These are phyloP conservation scores for Dromas ardeola DNA, from an alignment of 2,113 vertebrate genomes.

Conservation along the genomic window DNA sequence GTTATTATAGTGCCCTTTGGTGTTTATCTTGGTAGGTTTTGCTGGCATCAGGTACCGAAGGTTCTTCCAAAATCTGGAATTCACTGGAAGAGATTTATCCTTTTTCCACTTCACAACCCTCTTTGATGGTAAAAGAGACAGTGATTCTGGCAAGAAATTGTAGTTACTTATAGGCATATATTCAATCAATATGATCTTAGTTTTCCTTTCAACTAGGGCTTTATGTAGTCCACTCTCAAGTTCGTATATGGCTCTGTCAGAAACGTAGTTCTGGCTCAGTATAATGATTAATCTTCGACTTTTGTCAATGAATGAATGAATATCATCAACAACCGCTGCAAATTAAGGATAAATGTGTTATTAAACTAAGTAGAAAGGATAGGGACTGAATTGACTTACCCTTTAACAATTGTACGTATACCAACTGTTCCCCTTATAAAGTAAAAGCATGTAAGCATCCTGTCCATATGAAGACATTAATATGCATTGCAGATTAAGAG, in stretches of 20 bases:
- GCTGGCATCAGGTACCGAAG: conserved; percentile 86
- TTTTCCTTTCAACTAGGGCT: conserved; percentile 87
- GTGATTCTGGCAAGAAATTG: conserved; percentile 72
- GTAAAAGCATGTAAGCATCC: not conserved
- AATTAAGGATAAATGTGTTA: conserved; percentile 24
- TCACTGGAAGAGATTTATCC: conserved; percentile 54
- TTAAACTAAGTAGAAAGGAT: not conserved
- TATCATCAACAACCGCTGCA: conserved; percentile 81
- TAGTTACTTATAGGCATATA: conserved; percentile 60
- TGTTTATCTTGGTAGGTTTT: conserved; percentile 37
- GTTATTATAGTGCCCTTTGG: not conserved
- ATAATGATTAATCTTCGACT: conserved; percentile 86
- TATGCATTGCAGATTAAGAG: not conserved
- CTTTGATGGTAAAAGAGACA: conserved; percentile 80
- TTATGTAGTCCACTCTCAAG: conserved; percentile 85
- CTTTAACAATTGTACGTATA: not conserved
- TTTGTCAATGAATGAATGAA: conserved; percentile 81
- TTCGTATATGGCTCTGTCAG: conserved; percentile 70
- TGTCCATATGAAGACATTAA: not conserved
- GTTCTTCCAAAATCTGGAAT: conserved; percentile 89
- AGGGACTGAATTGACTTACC: not conserved
- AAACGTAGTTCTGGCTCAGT: conserved; percentile 73
- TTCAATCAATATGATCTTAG: conserved; percentile 84
- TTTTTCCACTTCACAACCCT: conserved; percentile 82
- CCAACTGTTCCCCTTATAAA: not conserved